Evolutionary conservation across 1,140 invertebrate genomes (phyloP).

Genomic region (Caenorhabditis latens): DNA sequence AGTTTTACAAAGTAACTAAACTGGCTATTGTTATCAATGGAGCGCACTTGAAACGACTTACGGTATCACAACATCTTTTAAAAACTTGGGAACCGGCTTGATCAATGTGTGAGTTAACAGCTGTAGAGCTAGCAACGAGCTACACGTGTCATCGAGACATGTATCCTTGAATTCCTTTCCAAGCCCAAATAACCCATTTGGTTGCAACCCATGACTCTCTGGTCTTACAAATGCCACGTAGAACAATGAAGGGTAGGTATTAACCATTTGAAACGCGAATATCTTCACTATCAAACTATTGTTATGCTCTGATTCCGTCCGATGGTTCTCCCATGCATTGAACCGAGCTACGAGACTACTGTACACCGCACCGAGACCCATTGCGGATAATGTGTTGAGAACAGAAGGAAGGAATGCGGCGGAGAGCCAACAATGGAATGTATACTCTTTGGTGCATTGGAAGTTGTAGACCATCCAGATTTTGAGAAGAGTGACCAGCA

Average conservation of each 20-base stretch:
- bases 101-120: conserved; percentile 56
- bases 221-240: conserved; percentile 64
- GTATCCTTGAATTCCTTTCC: conserved; percentile 55
- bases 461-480: conserved; percentile 48
- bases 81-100: conserved; percentile 64
- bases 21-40: background rate
- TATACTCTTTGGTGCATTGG: conserved; percentile 56
- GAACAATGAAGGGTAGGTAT: conserved; percentile 63
- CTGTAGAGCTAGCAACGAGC: conserved; percentile 62
- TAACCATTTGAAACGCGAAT: conserved; percentile 64
- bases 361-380: conserved; percentile 61
- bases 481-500: conserved; percentile 59
- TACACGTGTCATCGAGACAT: conserved; percentile 58
- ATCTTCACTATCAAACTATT: conserved; percentile 63
- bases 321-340: conserved; percentile 63
- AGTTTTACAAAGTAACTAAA: conserved; percentile 57
- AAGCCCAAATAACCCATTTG: conserved; percentile 61
- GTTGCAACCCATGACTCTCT: conserved; percentile 60
- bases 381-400: conserved; percentile 61
- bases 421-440: conserved; percentile 51
- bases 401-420: conserved; percentile 56
- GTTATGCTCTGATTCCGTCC: conserved; percentile 58
- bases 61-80: conserved; percentile 62
- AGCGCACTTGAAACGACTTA: conserved; percentile 8
- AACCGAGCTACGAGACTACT: conserved; percentile 14